Conservation (phyloP, 2,797 vertebrate species). For the Orestias chungarensis region DNA sequence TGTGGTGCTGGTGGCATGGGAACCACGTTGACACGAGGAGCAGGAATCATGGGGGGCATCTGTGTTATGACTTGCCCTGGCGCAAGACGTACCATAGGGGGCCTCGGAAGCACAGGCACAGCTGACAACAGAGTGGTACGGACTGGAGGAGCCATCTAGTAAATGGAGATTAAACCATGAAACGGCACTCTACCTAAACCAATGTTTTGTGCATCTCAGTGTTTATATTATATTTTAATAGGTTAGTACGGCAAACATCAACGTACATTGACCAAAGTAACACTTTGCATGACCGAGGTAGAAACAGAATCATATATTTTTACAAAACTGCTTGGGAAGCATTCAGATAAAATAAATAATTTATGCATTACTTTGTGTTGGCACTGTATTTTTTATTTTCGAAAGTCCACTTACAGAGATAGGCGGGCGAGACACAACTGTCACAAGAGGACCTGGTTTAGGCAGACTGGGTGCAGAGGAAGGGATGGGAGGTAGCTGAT, state of each 20-base stretch:
- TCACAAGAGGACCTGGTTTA: slow-evolving; percentile 82
- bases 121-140: slow-evolving; percentile 94
- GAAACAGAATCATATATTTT: neutral
- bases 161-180: neutral
- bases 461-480: slow-evolving; percentile 80
- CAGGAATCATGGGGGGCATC: slow-evolving; percentile 94
- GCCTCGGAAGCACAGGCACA: slow-evolving; percentile 91
- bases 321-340: too few species aligned
- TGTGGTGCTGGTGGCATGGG: slow-evolving; percentile 92
- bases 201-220: neutral
- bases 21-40: slow-evolving; percentile 93
- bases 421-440: slow-evolving; percentile 82
- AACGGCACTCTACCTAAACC: too few species aligned
- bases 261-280: neutral
- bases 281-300: neutral
- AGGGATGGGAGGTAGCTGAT: slow-evolving; percentile 82
- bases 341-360: too few species aligned
- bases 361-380: too few species aligned
- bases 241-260: neutral
- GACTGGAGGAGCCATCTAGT: slow-evolving; percentile 88
- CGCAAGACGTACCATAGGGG: slow-evolving; percentile 90
- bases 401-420: slow-evolving; percentile 76
- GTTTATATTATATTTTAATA: neutral
- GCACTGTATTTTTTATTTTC: too few species aligned
- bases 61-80: slow-evolving; percentile 89